Evolutionary conservation across 2,113 vertebrate species (phyloP).

Genomic region (Dinomys branickii): DNA sequence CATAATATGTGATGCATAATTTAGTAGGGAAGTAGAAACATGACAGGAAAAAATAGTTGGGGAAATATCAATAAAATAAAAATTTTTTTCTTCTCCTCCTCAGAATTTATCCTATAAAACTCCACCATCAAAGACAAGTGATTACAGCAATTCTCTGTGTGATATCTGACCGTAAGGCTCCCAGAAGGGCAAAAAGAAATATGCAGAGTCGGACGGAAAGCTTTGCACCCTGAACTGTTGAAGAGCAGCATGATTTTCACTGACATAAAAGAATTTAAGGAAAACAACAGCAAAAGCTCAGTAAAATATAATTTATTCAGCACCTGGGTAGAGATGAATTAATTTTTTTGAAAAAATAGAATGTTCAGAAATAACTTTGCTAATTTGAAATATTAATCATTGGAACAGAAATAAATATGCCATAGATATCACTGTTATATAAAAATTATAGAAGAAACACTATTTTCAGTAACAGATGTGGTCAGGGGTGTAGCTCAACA

Average conservation of each 20-base stretch:
- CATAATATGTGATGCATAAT: neutral
- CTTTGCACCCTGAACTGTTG: neutral
- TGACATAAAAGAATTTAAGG: neutral
- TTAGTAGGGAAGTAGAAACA: neutral
- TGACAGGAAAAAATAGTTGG: neutral
- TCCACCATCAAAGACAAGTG: neutral
- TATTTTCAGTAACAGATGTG: neutral
- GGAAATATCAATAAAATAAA: neutral
- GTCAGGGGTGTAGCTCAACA: no score
- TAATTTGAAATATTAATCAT: neutral
- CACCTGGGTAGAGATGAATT: neutral
- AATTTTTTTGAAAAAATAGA: neutral
- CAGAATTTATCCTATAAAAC: neutral
- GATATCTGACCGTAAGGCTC: constrained; percentile 32
- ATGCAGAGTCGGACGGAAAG: neutral
- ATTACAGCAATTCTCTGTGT: neutral
- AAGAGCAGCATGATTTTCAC: constrained; percentile 20
- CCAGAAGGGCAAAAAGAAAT: neutral
- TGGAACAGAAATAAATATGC: neutral
- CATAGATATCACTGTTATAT: neutral
- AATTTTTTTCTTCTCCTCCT: neutral
- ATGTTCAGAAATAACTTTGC: neutral
- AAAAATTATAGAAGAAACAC: neutral
- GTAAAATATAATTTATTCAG: neutral
- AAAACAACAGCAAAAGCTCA: neutral